Percentiles rank a stretch among this genome's conserved stretches.
Evolutionary conservation across 1,140 invertebrate genomes (phyloP).

Genomic region (Mercenaria mercenaria): DNA sequence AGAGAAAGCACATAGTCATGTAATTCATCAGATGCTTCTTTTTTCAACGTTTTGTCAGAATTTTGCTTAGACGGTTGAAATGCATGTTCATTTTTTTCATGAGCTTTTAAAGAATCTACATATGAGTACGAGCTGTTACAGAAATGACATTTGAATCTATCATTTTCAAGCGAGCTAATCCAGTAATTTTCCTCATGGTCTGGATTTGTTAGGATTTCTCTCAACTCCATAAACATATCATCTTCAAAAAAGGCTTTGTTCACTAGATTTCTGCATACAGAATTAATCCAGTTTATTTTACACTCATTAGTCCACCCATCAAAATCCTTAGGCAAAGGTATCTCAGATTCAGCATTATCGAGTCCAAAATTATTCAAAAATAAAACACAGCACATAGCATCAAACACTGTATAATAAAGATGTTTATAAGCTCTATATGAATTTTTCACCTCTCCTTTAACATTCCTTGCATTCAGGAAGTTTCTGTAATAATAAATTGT

Average conservation of each 20-base stretch:
- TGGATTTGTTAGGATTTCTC: constrained; percentile 44
- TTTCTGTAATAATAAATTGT: constrained; percentile 59
- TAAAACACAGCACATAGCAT: constrained; percentile 40
- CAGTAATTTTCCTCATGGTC: constrained; percentile 67
- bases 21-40: constrained; percentile 4
- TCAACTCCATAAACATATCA: constrained; percentile 38
- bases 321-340: constrained; percentile 59
- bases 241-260: constrained; percentile 59
- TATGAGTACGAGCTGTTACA: neutral
- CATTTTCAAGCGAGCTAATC: constrained; percentile 29
- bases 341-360: neutral
- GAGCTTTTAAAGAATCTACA: neutral
- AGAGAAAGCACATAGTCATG: constrained; percentile 44
- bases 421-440: constrained; percentile 59
- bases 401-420: constrained; percentile 54
- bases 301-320: neutral
- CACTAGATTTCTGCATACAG: constrained; percentile 34
- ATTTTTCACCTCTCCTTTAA: constrained; percentile 62
- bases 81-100: neutral
- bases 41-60: too few species aligned
- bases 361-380: constrained; percentile 40
- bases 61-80: too few species aligned
- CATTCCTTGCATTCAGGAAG: constrained; percentile 61
- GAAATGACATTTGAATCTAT: constrained; percentile 61
- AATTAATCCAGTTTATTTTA: constrained; percentile 57